These are phyloP conservation scores for Stigmatopora argus DNA, from an alignment of 2,113 vertebrate species.

Conservation along the genomic window DNA sequence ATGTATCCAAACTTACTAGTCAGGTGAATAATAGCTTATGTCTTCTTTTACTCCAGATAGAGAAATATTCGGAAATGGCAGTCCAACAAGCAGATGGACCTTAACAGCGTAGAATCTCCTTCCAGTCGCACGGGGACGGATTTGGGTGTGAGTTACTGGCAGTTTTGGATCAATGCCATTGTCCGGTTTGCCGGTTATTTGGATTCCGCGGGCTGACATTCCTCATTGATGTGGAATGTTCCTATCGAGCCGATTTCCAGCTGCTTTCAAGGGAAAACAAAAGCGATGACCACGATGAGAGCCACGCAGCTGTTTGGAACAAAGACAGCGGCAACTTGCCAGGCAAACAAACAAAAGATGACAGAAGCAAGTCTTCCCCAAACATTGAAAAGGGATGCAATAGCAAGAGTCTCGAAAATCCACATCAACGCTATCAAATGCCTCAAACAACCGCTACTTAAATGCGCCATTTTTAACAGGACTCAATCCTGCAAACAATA, in stretches of 20 bases:
- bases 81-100: neutral
- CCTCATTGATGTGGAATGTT: conserved; percentile 1
- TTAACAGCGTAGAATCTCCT: neutral
- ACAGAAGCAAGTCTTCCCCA: neutral
- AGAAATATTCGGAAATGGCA: neutral
- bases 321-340: neutral
- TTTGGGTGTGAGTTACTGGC: neutral
- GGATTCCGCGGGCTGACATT: neutral
- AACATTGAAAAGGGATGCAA: neutral
- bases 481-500: neutral
- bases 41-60: no score
- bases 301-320: neutral
- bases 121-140: neutral
- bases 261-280: neutral
- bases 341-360: neutral
- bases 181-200: neutral
- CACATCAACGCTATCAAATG: neutral
- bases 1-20: no score
- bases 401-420: neutral
- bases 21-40: no score
- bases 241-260: neutral
- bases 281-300: neutral
- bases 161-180: neutral
- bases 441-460: neutral
- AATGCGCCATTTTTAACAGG: no score